Evolutionary conservation across 1,140 invertebrate species (phyloP), one percentile per base, ranked within the genome.

Genomic region (Panagrolaimus sp.): DNA sequence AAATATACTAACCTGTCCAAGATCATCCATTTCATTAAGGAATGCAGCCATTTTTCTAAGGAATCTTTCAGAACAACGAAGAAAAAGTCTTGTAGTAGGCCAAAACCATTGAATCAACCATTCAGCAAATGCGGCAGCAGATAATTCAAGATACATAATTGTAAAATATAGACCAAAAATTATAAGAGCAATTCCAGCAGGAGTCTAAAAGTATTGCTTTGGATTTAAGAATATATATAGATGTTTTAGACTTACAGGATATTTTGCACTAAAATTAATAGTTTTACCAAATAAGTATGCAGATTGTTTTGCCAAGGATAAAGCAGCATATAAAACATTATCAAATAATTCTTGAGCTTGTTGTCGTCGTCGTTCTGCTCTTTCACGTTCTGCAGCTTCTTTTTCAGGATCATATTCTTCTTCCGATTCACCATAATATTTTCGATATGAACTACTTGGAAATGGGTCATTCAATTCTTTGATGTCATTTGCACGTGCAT

Each of bases 61-160:
- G 27, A 57, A 25, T 27, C 13, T 57, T 23, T 57, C 51, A 9
- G 51, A 57, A 3, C 20, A 25, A 4, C 51, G 20, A 25, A 57
- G 1, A 57, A 13, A 25, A 9, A 57, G n/a, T 57, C 51, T 13
- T 1, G 51, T 57, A 9, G 51, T 57, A 57, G 51, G 51, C 51
- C 51, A 57, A 27, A 57, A 57, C 51, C 51, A 57, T 27, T 57
- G 51, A 27, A 57, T 57, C 8, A 57, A 20, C 51, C 51, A 57
- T 57, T 57, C 51, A 3, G 27, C 51, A 8, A 57, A 57, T 20
- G 51, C 51, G 11, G 51, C 51, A 1, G 51, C 51, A 1, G 51
- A 57, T 13, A 57, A 27, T 57, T 57, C 51, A 16, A 57, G 51
- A 57, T 57, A 57, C 51, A 57, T 57, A 11, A 57, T 27, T 20